These are phyloP conservation scores for Drosophila kikkawai DNA, from an alignment of 1,140 invertebrate genomes.

Conservation along the genomic window DNA sequence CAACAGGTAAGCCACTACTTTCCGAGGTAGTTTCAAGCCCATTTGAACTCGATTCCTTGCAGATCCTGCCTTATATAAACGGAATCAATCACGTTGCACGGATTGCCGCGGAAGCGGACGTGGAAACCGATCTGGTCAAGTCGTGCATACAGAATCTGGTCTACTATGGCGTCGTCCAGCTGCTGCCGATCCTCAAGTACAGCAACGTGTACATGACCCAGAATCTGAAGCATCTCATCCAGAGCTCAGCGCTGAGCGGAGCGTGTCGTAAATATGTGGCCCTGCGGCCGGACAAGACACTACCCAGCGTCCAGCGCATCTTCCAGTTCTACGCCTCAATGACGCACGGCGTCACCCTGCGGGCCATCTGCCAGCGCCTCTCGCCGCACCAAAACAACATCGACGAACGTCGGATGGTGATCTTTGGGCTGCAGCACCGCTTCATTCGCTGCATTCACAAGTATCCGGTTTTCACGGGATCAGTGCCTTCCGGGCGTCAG, in stretches of 20 bases:
- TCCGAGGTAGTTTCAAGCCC: not conserved
- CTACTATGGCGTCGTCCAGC: slow-evolving; percentile 89
- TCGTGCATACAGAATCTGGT: slow-evolving; percentile 97
- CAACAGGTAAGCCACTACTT: slow-evolving; percentile 88
- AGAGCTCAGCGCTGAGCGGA: slow-evolving; percentile 89
- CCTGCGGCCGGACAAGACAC: slow-evolving; percentile 77
- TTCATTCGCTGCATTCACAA: slow-evolving; percentile 93
- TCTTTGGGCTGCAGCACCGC: slow-evolving; percentile 95
- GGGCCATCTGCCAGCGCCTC: slow-evolving; percentile 92
- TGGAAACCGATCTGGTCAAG: slow-evolving; percentile 97
- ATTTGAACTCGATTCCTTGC: slow-evolving; percentile 31
- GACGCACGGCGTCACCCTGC: slow-evolving; percentile 93
- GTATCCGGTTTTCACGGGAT: slow-evolving; percentile 88
- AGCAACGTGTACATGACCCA: slow-evolving; percentile 97
- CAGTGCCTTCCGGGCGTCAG: slow-evolving; percentile 86
- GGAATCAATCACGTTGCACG: slow-evolving; percentile 96
- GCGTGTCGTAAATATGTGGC: slow-evolving; percentile 91
- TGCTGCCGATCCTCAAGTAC: slow-evolving; percentile 97
- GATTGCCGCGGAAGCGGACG: slow-evolving; percentile 93
- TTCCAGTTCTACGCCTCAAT: slow-evolving; percentile 93
- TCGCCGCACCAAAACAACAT: slow-evolving; percentile 86
- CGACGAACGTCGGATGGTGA: slow-evolving; percentile 94
- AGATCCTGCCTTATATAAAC: slow-evolving; percentile 95
- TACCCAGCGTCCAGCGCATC: slow-evolving; percentile 90
- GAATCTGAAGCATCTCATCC: slow-evolving; percentile 90